phyloP scores from a whole-genome alignment of 1,140 invertebrate genomes.

The Lepidurus packardi region DNA sequence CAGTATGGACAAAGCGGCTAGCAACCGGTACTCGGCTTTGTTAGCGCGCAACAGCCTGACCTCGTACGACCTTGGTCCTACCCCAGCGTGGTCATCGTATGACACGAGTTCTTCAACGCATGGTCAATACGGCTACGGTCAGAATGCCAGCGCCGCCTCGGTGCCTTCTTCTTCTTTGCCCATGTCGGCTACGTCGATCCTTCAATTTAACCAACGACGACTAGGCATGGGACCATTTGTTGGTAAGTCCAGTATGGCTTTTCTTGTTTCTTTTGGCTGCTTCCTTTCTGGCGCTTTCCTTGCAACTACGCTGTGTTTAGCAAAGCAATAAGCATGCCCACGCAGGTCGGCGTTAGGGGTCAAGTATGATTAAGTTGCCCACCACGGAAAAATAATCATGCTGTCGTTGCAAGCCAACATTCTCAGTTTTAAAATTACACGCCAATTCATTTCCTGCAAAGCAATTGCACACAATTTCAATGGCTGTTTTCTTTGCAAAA shows the following conservation, averaged over 20 bases:
- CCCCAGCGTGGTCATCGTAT: background rate
- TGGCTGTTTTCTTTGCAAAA: too few relatives aligned
- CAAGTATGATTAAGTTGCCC: constrained; percentile 19
- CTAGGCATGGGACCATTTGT: constrained; percentile 14
- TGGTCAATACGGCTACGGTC: background rate
- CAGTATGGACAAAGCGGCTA: background rate
- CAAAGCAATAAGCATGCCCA: constrained; percentile 15
- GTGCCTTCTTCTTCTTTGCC: background rate
- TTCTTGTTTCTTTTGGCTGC: background rate
- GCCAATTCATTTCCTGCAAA: background rate
- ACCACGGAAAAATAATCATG: constrained; percentile 16
- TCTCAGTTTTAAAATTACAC: background rate
- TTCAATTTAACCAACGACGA: background rate
- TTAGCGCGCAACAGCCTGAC: background rate
- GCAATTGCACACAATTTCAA: too few relatives aligned
- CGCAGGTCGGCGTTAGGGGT: constrained; percentile 7
- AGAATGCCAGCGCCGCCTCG: constrained; percentile 12
- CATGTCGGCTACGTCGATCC: constrained; percentile 13
- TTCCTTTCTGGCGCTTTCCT: background rate
- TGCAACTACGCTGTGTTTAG: background rate
- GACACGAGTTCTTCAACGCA: constrained; percentile 1
- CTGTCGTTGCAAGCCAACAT: background rate
- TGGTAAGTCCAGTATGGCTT: background rate
- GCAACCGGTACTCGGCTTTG: background rate
- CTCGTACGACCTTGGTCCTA: background rate